These are phyloP conservation scores for Brachylomia viminalis DNA, from an alignment of 2,888 invertebrate genomes.

Conservation along the genomic window DNA sequence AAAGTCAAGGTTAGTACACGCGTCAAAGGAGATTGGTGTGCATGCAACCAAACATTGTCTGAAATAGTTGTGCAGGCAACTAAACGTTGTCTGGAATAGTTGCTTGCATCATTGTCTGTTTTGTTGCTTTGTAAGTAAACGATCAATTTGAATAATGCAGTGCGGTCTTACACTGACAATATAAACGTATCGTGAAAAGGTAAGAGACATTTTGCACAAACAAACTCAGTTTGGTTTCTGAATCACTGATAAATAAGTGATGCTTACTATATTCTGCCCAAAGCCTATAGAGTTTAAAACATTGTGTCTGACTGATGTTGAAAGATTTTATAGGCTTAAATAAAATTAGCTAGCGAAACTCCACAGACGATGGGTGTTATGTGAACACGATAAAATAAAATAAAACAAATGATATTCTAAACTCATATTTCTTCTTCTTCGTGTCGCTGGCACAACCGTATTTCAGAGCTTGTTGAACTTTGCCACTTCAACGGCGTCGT, in stretches of 20 bases:
- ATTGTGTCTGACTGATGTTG: slow-evolving; percentile 4
- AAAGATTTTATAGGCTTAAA: background rate
- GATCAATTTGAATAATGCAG: background rate
- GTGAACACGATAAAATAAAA: background rate
- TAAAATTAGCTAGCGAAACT: background rate
- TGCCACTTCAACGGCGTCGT: too few species aligned
- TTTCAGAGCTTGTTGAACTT: too few species aligned
- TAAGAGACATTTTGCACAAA: background rate
- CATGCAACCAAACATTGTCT: background rate
- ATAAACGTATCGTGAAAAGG: background rate
- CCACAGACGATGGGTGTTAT: too few species aligned
- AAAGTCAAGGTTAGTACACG: slow-evolving; percentile 7
- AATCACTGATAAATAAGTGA: background rate
- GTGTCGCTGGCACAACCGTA: too few species aligned
- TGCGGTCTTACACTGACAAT: background rate
- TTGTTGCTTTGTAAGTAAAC: background rate
- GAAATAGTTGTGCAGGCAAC: background rate
- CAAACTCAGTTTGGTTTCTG: background rate
- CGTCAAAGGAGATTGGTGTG: slow-evolving; percentile 5
- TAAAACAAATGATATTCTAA: background rate
- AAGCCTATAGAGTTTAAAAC: background rate
- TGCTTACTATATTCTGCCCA: background rate
- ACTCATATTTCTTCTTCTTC: too few species aligned
- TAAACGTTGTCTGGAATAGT: background rate
- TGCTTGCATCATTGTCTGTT: too few species aligned